Evolutionary conservation across 2,888 invertebrate species (phyloP), one percentile per base, ranked within the genome.

Genomic region (Brenthis hecate): DNA sequence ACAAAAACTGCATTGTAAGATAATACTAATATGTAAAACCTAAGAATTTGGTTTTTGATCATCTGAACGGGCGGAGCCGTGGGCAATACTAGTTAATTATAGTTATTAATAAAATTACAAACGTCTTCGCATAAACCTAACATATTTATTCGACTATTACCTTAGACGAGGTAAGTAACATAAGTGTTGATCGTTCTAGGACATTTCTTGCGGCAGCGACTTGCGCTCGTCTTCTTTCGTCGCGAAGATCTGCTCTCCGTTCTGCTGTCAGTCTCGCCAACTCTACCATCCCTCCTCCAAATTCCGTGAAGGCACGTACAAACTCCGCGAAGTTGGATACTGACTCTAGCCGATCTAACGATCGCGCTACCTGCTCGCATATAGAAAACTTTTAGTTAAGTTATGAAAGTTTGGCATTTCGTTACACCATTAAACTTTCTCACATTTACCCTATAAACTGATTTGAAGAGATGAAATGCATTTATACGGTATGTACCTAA

Each of bases 261-360:
- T 95, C 95, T 51, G 95, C 98, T 23, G 98, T 98, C 71, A 99
- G 94, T 85, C 99, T 97, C 32, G 99, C 99, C 77, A 99, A 92
- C 86, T 99, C 99, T 74, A 99, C 99, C 99, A 99, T 99, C 87
- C 99, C 99, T 28, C 97, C 97, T 54, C 99, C 99, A 87, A 99
- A 99, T 87, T 99, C 98, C 77, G 99, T 98, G 93, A 99, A 99
- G 28, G 99, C 98, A 85, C 98, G 97, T 68, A 99, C 99, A 88
- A 99, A 99, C 91, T 99, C 99, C 64, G 99, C 98, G 85, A 97
- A 97, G 91, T 97, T 97, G 77, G 96, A 96, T 73, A 98, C 97
- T 62, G 96, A 96, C 88, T 97, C 97, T 80, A 98, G 92, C 70
- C 97, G 95, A 78, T 97, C 97, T 81, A 97, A 93, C 80, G 96